Evolutionary conservation across 2,888 invertebrate genomes (phyloP).

Genomic region (Lepidochitona cinerea): DNA sequence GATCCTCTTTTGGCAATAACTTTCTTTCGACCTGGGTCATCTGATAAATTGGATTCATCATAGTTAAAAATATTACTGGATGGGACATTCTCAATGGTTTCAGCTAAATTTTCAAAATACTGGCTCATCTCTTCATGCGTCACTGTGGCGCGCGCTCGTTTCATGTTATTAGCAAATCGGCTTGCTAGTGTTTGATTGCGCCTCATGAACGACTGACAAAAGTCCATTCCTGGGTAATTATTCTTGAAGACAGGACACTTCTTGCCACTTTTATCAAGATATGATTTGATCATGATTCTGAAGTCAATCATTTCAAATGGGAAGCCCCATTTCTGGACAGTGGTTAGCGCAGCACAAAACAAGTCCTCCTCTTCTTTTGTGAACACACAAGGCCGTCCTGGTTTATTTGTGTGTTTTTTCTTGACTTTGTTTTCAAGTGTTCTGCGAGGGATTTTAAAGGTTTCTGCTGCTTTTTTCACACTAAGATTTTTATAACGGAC

Average conservation of each 20-base stretch:
- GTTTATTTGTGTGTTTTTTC: neutral
- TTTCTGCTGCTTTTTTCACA: neutral
- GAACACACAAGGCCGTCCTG: no score
- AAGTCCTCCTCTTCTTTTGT: constrained; percentile 9
- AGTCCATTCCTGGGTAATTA: neutral
- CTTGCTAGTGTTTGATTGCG: neutral
- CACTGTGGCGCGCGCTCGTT: neutral
- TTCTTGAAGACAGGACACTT: neutral
- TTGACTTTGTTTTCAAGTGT: neutral
- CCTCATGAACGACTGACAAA: constrained; percentile 2
- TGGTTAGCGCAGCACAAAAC: constrained; percentile 2
- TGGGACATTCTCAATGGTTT: neutral
- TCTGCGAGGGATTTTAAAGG: neutral
- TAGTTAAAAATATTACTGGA: constrained; percentile 56
- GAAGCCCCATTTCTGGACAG: constrained; percentile 18
- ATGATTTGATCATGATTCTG: constrained; percentile 12
- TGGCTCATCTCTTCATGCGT: neutral
- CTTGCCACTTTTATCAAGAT: constrained; percentile 10
- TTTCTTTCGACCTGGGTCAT: constrained; percentile 61
- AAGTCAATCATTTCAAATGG: constrained; percentile 17
- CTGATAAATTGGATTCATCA: constrained; percentile 64
- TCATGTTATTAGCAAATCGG: neutral
- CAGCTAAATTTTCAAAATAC: neutral
- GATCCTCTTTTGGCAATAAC: neutral
- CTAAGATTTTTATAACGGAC: neutral